These are phyloP conservation scores for Agrochola circellaris DNA, from an alignment of 2,888 invertebrate species.

Conservation along the genomic window DNA sequence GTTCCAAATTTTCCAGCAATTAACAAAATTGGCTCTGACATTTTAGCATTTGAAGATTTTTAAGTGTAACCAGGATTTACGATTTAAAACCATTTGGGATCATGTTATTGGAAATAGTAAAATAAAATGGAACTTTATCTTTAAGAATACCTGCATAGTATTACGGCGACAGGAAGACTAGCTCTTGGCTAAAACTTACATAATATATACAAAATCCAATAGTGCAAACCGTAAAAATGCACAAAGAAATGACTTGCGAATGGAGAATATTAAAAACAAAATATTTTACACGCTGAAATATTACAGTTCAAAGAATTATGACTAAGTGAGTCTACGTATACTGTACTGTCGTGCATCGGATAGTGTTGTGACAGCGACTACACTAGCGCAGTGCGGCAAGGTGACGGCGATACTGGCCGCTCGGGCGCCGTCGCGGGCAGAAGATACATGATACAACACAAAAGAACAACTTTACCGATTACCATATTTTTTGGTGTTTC, in stretches of 20 bases:
- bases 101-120: background rate
- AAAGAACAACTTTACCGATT: constrained; percentile 76
- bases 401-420: constrained; percentile 41
- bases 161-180: background rate
- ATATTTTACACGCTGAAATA: constrained; percentile 50
- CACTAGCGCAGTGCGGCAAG: constrained; percentile 73
- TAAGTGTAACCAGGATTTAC: background rate
- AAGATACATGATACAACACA: constrained; percentile 71
- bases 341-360: constrained; percentile 38
- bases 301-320: constrained; percentile 7
- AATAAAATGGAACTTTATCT: background rate
- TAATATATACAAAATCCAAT: background rate
- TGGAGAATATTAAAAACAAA: background rate
- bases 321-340: constrained; percentile 43
- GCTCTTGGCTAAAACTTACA: background rate
- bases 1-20: background rate
- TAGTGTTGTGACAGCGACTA: constrained; percentile 50
- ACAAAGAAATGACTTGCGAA: background rate
- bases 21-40: background rate
- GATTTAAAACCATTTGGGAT: background rate
- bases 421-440: constrained; percentile 81
- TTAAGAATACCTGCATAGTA: background rate
- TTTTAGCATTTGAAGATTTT: background rate
- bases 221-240: background rate
- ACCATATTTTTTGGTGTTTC: constrained; percentile 56